Conservation (phyloP, 35 echinoderm and acorn worm species). For the Strongylocentrotus purpuratus region DNA sequence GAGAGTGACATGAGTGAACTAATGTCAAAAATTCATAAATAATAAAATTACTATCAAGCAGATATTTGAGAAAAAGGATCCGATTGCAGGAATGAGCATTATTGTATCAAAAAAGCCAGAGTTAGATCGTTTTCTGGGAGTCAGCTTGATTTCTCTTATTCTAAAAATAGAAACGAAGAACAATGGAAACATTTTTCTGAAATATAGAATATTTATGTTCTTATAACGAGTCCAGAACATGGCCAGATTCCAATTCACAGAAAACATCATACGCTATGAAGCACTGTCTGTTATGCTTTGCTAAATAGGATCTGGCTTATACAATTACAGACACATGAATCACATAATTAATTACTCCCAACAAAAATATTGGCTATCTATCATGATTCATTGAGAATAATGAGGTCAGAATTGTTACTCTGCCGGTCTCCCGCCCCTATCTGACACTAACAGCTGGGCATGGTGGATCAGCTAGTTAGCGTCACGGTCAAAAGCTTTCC, state of each 20-base stretch:
- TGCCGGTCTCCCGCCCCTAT: neutral
- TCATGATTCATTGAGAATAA: neutral
- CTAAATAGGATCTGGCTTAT: neutral
- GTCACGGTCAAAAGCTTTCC: neutral
- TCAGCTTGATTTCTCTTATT: neutral
- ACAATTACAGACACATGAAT: neutral
- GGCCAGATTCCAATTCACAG: neutral
- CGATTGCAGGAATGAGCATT: neutral
- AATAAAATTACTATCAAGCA: too few relatives aligned
- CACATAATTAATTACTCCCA: neutral
- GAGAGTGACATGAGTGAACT: too few relatives aligned
- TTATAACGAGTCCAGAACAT: neutral
- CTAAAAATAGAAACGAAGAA: neutral
- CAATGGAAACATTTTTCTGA: neutral
- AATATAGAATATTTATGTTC: neutral
- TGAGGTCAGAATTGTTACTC: neutral
- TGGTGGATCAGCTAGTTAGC: neutral
- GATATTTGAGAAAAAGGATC: too few relatives aligned
- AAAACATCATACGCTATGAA: neutral
- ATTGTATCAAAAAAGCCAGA: neutral
- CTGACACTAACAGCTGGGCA: conserved; percentile 3
- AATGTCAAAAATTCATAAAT: too few relatives aligned
- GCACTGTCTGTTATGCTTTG: too few relatives aligned
- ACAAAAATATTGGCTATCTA: neutral
- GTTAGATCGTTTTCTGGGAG: neutral